These are phyloP conservation scores for Anisognathus igniventris DNA, from an alignment of 2,797 vertebrate species.

Conservation along the genomic window DNA sequence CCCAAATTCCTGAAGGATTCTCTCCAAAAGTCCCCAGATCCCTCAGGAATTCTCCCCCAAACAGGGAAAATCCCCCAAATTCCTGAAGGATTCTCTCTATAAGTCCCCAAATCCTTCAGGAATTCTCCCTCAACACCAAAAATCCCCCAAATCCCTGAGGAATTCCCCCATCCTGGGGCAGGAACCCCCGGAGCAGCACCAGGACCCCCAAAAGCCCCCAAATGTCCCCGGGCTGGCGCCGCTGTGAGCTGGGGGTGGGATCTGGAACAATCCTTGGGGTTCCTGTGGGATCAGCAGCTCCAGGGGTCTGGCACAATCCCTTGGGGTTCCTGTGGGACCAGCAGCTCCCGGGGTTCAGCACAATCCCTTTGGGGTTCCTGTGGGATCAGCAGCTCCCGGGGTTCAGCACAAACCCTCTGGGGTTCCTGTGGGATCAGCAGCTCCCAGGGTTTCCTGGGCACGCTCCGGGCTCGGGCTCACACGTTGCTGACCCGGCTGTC, in stretches of 20 bases:
- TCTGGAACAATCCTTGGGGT: too few species aligned
- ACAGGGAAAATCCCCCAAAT: neutral
- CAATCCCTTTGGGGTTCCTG: too few species aligned
- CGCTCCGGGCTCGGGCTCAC: accelerated
- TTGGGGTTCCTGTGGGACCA: neutral
- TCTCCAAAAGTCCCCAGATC: neutral
- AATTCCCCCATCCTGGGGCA: too few species aligned
- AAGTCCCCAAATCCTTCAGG: too few species aligned
- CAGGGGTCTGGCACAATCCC: too few species aligned
- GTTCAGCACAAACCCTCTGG: neutral
- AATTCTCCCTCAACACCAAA: too few species aligned
- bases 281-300: neutral
- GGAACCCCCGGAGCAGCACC: neutral
- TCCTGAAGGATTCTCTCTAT: neutral
- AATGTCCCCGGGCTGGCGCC: accelerated
- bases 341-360: neutral
- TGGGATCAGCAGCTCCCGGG: neutral
- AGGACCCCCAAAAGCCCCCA: neutral
- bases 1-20: neutral
- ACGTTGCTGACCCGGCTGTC: neutral
- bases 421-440: neutral
- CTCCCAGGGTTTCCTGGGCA: accelerated
- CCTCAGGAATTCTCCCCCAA: neutral
- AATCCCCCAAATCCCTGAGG: neutral
- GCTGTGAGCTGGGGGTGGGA: neutral